Conservation (phyloP, 2,888 invertebrate species). For the Caradrina clavipalpis region DNA sequence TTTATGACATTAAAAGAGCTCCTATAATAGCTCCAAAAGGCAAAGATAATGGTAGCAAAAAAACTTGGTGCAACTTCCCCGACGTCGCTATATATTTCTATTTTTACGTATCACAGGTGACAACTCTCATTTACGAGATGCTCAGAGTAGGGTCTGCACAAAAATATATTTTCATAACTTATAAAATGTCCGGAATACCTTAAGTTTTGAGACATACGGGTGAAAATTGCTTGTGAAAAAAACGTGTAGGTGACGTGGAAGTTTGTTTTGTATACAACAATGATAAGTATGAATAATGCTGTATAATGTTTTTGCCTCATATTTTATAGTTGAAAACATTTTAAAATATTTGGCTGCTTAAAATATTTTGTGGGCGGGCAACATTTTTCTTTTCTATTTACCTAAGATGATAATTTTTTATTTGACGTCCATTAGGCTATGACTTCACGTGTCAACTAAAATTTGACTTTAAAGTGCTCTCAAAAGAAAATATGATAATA, state of each 20-base stretch:
- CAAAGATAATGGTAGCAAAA: conserved; percentile 23
- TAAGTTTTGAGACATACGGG: conserved; percentile 12
- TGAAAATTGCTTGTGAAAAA: conserved; percentile 30
- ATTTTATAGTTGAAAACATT: conserved; percentile 48
- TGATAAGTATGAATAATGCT: conserved; percentile 61
- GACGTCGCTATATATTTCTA: conserved; percentile 62
- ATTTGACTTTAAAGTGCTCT: no score
- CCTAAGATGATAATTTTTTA: background rate
- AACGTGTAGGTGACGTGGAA: background rate
- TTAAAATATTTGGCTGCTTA: conserved; percentile 31
- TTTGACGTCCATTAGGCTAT: no score
- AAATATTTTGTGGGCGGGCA: conserved; percentile 15
- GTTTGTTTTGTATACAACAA: conserved; percentile 38
- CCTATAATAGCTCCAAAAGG: conserved; percentile 4
- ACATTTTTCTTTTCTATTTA: conserved; percentile 12
- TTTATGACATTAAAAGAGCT: conserved; percentile 2
- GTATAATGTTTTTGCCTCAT: conserved; percentile 51
- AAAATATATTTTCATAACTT: conserved; percentile 37
- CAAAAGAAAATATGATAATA: no score
- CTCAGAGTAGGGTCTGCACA: conserved; percentile 58
- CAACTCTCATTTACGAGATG: conserved; percentile 65
- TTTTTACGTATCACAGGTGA: conserved; percentile 66
- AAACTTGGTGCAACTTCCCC: conserved; percentile 46
- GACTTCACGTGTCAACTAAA: no score
- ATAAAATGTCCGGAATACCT: conserved; percentile 37